Conservation (phyloP, 2,113 vertebrate species). For the Mesoclemmys tuberculata region DNA sequence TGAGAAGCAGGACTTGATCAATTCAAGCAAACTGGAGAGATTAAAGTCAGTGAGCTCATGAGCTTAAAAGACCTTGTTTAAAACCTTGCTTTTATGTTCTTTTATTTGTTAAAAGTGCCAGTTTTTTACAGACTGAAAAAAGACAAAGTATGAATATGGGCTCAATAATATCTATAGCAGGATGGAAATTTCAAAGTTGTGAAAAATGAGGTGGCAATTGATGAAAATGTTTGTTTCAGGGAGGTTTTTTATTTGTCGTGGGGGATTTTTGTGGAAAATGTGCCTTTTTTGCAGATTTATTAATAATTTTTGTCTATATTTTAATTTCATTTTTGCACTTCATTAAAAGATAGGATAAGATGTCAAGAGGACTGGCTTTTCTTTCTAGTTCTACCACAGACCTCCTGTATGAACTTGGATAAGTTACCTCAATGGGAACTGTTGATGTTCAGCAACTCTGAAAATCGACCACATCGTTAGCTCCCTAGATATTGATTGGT, state of each 20-base stretch:
- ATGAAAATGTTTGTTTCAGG: background rate
- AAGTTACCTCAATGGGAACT: constrained; percentile 41
- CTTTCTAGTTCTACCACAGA: constrained; percentile 1
- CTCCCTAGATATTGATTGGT: constrained; percentile 48
- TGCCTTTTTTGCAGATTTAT: background rate
- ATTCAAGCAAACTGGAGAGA: rapidly evolving
- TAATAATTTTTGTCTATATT: background rate
- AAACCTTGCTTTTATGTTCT: background rate
- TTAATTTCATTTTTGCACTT: constrained; percentile 9
- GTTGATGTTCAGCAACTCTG: constrained; percentile 17
- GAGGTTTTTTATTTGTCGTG: background rate
- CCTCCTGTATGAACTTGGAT: constrained; percentile 37
- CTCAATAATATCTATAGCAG: background rate
- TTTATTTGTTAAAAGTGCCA: background rate
- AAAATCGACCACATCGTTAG: background rate
- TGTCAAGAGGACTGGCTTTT: background rate
- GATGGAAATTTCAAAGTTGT: background rate
- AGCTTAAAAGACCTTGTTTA: background rate
- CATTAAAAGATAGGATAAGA: background rate
- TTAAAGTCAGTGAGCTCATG: background rate
- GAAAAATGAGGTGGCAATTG: background rate
- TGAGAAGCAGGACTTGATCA: background rate
- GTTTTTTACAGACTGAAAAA: background rate
- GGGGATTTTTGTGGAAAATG: rapidly evolving
- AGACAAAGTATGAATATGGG: background rate